Percentiles rank a stretch among this genome's conserved stretches.
These are phyloP conservation scores for Drosophila parabipectinata DNA, from an alignment of 1,140 invertebrate species.

Conservation along the genomic window DNA sequence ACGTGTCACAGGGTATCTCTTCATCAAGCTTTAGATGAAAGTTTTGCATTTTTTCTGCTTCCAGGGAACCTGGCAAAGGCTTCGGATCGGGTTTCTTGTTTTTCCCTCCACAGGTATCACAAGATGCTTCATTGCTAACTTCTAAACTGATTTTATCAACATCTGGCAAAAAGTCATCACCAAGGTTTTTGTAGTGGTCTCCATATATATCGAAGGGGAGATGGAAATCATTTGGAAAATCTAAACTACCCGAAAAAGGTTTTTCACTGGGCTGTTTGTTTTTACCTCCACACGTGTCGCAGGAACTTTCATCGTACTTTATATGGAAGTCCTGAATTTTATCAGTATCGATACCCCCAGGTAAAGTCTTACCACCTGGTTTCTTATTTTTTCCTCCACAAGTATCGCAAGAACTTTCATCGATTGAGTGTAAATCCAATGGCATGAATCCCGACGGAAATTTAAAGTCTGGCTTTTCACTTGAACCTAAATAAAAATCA, in stretches of 20 bases:
- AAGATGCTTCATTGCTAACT: neutral
- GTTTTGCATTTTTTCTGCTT: conserved; percentile 11
- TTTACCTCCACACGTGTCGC: neutral
- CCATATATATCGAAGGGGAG: neutral
- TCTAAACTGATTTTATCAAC: neutral
- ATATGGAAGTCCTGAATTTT: neutral
- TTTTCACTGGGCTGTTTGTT: neutral
- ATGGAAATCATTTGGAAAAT: neutral
- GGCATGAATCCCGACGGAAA: neutral
- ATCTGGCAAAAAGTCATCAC: neutral
- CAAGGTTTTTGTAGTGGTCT: neutral
- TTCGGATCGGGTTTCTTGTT: neutral
- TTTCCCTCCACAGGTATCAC: neutral
- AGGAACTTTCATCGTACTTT: neutral
- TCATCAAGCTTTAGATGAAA: conserved; percentile 18
- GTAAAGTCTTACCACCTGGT: neutral
- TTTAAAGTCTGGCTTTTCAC: neutral
- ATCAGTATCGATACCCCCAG: neutral
- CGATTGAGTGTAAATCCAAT: neutral
- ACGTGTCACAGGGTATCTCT: conserved; percentile 28
- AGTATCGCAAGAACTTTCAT: neutral
- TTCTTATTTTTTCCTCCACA: neutral
- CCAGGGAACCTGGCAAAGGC: neutral
- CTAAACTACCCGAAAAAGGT: neutral
- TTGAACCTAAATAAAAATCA: no score